These are phyloP conservation scores for Drosophila multiciliata DNA, from an alignment of 2,888 invertebrate species.

Conservation along the genomic window DNA sequence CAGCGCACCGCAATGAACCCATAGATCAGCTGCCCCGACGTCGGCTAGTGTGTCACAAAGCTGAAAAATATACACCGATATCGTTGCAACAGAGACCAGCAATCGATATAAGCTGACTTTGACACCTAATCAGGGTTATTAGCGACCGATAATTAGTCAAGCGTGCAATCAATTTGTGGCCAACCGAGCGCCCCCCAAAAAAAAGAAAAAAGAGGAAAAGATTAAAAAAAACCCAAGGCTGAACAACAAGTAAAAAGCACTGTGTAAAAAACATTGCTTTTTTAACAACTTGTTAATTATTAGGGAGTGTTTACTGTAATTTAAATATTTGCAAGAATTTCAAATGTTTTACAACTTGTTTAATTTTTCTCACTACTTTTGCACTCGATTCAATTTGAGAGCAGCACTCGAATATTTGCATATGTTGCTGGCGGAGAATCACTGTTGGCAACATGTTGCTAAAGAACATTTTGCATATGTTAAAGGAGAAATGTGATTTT, in stretches of 20 bases:
- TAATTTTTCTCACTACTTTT: neutral
- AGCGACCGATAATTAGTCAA: slow-evolving; percentile 49
- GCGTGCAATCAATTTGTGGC: slow-evolving; percentile 60
- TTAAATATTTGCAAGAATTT: neutral
- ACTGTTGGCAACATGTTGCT: slow-evolving; percentile 9
- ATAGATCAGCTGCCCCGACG: slow-evolving; percentile 38
- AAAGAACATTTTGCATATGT: neutral
- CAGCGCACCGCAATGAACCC: slow-evolving; percentile 52
- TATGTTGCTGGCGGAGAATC: slow-evolving; percentile 2
- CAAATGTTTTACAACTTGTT: neutral
- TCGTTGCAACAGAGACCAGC: slow-evolving; percentile 1
- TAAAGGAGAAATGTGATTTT: neutral
- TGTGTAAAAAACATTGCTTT: neutral
- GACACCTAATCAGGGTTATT: slow-evolving; percentile 68
- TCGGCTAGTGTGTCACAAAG: slow-evolving; percentile 1
- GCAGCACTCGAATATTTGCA: neutral
- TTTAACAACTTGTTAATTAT: neutral
- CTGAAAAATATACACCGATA: neutral
- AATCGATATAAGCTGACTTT: slow-evolving; percentile 77
- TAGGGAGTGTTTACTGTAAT: neutral
- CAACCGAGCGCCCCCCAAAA: slow-evolving; percentile 1
- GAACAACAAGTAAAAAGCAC: slow-evolving; percentile 15
- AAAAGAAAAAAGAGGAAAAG: neutral
- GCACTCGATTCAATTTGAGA: neutral
- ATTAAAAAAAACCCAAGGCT: slow-evolving; percentile 20